These are phyloP conservation scores for Taeniopygia guttata DNA, from an alignment of 2,797 vertebrate genomes.

Conservation along the genomic window DNA sequence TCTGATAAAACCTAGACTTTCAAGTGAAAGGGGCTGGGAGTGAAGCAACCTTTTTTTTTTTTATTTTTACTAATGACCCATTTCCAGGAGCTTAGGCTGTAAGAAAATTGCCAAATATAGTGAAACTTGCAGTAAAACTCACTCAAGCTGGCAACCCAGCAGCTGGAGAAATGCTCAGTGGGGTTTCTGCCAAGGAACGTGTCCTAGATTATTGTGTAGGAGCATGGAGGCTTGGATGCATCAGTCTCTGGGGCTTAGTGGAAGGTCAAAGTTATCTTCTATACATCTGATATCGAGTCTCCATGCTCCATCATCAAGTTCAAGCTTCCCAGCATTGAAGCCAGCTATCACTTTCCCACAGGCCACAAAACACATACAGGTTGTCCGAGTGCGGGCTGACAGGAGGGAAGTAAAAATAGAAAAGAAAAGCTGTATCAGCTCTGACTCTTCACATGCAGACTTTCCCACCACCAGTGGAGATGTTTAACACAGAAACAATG, in stretches of 20 bases:
- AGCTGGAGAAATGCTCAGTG: constrained; percentile 44
- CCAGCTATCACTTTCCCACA: background rate
- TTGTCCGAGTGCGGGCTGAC: background rate
- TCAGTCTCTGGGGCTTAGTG: background rate
- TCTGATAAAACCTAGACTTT: background rate
- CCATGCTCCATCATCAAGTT: background rate
- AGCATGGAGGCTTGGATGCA: background rate
- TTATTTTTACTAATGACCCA: constrained; percentile 43
- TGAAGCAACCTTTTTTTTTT: background rate
- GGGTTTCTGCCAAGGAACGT: constrained; percentile 20
- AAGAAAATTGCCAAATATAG: constrained; percentile 52
- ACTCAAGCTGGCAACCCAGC: background rate
- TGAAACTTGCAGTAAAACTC: constrained; percentile 33
- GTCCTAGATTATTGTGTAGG: constrained; percentile 28
- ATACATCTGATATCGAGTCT: background rate
- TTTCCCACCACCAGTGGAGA: background rate
- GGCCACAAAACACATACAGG: background rate
- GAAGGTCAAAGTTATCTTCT: constrained; percentile 35
- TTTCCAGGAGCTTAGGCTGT: constrained; percentile 22
- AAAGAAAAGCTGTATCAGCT: background rate
- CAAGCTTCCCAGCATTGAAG: background rate
- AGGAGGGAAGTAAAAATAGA: constrained; percentile 23
- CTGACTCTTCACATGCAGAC: background rate
- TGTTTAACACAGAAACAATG: background rate
- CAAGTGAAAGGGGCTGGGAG: background rate